A percentile compares a stretch with the other conserved stretches of the same genome.
phyloP scores from a whole-genome alignment of 2,888 invertebrate species.

The Torymus aiolomorphi region DNA sequence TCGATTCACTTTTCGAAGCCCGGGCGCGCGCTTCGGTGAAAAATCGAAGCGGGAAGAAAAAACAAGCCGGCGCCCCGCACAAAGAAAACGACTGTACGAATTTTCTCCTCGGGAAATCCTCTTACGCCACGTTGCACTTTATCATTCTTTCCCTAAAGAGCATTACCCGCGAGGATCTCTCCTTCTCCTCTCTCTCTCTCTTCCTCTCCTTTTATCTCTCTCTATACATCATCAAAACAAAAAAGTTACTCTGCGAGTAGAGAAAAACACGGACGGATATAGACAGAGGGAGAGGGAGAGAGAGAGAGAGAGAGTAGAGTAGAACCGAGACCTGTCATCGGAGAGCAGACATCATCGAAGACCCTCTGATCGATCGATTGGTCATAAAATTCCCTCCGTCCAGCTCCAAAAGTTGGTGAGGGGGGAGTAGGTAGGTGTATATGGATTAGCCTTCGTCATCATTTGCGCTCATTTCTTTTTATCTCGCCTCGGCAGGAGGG shows the following conservation, averaged over 20 bases:
- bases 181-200: too few relatives aligned
- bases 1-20: too few relatives aligned
- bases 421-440: too few relatives aligned
- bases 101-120: slow-evolving; percentile 25
- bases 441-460: too few relatives aligned
- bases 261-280: not conserved
- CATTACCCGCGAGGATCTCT: slow-evolving; percentile 24
- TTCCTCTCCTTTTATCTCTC: too few relatives aligned
- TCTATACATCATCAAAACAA: slow-evolving; percentile 27
- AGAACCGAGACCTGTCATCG: slow-evolving; percentile 24
- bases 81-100: too few relatives aligned
- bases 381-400: not conserved
- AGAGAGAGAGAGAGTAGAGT: not conserved
- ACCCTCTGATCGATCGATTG: slow-evolving; percentile 10
- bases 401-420: slow-evolving; percentile 1
- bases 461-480: too few relatives aligned
- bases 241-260: not conserved
- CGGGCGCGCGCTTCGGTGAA: too few relatives aligned
- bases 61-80: too few relatives aligned
- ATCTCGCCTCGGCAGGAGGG: too few relatives aligned
- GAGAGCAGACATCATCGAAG: slow-evolving; percentile 2
- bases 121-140: slow-evolving; percentile 15
- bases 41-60: too few relatives aligned
- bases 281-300: not conserved
- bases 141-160: slow-evolving; percentile 26